A percentile compares a stretch with the other conserved stretches of the same genome.
Conservation (phyloP, 2,888 invertebrate species). For the Clostera curtula region DNA sequence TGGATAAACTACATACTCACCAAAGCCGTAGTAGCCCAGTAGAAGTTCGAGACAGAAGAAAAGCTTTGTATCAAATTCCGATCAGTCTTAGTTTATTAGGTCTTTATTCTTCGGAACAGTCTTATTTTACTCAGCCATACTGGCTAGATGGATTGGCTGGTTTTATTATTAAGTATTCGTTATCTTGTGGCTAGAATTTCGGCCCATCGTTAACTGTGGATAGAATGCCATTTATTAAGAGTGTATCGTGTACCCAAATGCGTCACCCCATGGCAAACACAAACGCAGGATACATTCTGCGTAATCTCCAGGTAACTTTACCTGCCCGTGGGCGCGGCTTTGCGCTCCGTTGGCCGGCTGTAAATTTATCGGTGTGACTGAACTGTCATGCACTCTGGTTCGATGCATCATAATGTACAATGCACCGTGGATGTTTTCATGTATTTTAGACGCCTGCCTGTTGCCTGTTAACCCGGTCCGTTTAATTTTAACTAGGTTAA, state of each 20-base stretch:
- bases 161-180: too few species aligned
- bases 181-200: too few species aligned
- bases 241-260: too few species aligned
- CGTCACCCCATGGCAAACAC: too few species aligned
- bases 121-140: too few species aligned
- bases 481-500: slow-evolving; percentile 10
- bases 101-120: too few species aligned
- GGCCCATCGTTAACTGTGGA: too few species aligned
- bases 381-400: slow-evolving; percentile 34
- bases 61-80: slow-evolving; percentile 17
- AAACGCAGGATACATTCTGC: not conserved
- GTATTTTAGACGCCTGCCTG: slow-evolving; percentile 29
- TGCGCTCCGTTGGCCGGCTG: slow-evolving; percentile 23
- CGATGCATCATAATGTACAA: slow-evolving; percentile 38
- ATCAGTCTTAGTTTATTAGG: not conserved
- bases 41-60: too few species aligned
- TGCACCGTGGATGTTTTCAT: slow-evolving; percentile 28
- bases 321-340: slow-evolving; percentile 21
- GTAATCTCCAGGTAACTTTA: slow-evolving; percentile 15
- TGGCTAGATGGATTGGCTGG: too few species aligned
- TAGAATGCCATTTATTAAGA: too few species aligned
- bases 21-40: too few species aligned
- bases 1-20: too few species aligned
- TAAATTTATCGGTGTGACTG: slow-evolving; percentile 36
- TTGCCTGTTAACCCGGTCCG: slow-evolving; percentile 19